Base-by-base conservation (phyloP, 2,797 vertebrate genomes). In the Austrolebias charrua region DNA sequence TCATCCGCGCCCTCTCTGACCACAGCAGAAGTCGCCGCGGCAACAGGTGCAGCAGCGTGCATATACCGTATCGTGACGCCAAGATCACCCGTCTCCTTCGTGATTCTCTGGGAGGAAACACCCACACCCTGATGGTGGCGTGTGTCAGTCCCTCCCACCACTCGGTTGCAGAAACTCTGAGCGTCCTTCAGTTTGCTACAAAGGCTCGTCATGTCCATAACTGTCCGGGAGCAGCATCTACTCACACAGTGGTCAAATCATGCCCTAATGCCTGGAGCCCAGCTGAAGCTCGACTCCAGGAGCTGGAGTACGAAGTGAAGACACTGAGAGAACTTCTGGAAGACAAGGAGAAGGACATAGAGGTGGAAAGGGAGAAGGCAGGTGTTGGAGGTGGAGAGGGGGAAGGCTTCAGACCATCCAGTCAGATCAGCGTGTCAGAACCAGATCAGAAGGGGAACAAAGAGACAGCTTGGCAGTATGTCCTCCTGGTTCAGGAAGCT, bases 61-160 rank as follows among this genome's bases (percentile, higher is more conserved):
- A 96, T 57, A 84, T 98, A 70, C 95, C 95, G 0, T 98, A 96
- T 46, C 92, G 95, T 2, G 92, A 95, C 78, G 90, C 96, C 73
- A 96, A 98, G 90, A 94, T 98, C 45, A 97, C 96, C 42, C 94
- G 95, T 31, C 93, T 98, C 71, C 92, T 97, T 48, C 95, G 95
- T 49, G 96, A 97, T 49, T 95, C 96, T 0, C 79, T 98, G 50
- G 95, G 95, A 72, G 96, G 96, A 69, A 95, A 92, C 14, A 93
- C 96, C 46, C 96, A 94, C 73, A 96, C 95, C 0, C 86, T 96
- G 66, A 95, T 98, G 93, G 92, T 98, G 87, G 92, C 94, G 0
- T 98, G 96, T 60, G 91, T 98, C 18, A 97, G 94, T 84, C 95
- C 95, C 20, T 95, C 94, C 4, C 87, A 94, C 63, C 82, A 88